Conservation (phyloP, 2,888 invertebrate species). For the Amiota minor region DNA sequence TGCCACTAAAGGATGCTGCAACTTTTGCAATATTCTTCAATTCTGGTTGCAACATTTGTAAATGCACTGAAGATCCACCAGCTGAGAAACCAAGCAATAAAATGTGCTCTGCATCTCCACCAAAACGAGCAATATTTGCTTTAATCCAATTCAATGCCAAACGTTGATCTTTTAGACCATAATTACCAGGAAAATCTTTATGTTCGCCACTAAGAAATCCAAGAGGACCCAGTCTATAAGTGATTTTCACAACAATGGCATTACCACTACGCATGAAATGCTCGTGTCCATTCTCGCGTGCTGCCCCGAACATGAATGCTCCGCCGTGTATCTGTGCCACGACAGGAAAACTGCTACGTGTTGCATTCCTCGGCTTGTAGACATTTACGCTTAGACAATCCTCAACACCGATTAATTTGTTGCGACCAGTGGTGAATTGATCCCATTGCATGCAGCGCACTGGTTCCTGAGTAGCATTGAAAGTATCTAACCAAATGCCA, state of each 20-base stretch:
- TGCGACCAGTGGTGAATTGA: slow-evolving; percentile 65
- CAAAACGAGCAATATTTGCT: slow-evolving; percentile 80
- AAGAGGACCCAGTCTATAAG: slow-evolving; percentile 81
- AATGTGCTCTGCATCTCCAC: slow-evolving; percentile 81
- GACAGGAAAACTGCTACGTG: slow-evolving; percentile 75
- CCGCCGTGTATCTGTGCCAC: slow-evolving; percentile 81
- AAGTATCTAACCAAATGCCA: slow-evolving; percentile 47
- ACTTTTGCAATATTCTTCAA: slow-evolving; percentile 43
- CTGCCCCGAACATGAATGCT: slow-evolving; percentile 80
- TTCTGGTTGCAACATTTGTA: slow-evolving; percentile 79
- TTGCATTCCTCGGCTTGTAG: slow-evolving; percentile 74
- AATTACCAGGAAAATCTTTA: slow-evolving; percentile 80
- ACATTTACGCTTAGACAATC: slow-evolving; percentile 81
- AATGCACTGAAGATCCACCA: slow-evolving; percentile 83
- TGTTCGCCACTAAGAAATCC: slow-evolving; percentile 85
- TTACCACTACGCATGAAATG: slow-evolving; percentile 78
- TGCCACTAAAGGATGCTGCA: slow-evolving; percentile 78
- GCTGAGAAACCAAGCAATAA: slow-evolving; percentile 82
- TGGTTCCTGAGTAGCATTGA: slow-evolving; percentile 76
- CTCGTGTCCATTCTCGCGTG: slow-evolving; percentile 74
- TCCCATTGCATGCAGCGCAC: slow-evolving; percentile 79
- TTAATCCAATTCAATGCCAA: slow-evolving; percentile 82
- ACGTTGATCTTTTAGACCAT: slow-evolving; percentile 83
- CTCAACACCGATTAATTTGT: slow-evolving; percentile 76
- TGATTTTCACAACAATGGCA: slow-evolving; percentile 79